Base-by-base conservation (phyloP, 2,888 invertebrate species). In the Matsumyia berberina region DNA sequence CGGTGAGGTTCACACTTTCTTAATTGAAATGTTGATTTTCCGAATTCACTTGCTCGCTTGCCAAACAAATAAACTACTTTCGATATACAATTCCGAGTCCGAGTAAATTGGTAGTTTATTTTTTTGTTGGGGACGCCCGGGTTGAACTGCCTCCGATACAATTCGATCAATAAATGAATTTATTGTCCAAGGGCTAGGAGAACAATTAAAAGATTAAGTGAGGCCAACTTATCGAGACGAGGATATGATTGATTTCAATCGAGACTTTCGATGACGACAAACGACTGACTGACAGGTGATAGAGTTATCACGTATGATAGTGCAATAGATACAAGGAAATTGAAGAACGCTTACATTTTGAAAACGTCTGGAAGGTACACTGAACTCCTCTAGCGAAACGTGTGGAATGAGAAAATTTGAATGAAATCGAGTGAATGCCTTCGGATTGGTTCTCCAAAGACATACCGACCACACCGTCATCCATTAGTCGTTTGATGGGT, bases 11-110 rank as follows among this genome's bases (percentile, higher is more conserved):
- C 80, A 80, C 79, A 72, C 80, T 85, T 85, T 76, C 85, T 80
- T 85, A 85, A 85, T 80, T 85, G 85, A 80, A 85, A 85, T 85
- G 85, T 85, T 85, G 85, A 79, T 72, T 78, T 83, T 73, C 57
- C 79, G 66, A 83, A 83, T 79, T 79, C 62, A 82, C 64, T 72
- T 49, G 29, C 15, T 42, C 37, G 9, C n/a, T 24, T 12, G 66
- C 39, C 72, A 39, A 74, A 69, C 73, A 31, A 74, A 51, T 9
- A 72, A 79, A 83, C 79, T 83, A 79, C 79, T 83, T 83, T 83
- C 83, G 79, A 79, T 83, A 51, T 66, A 24, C 15, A n/a, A n/a
- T 29, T 33, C 0, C n/a, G n/a, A n/a, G n/a, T n/a, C n/a, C n/a
- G n/a, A n/a, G n/a, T n/a, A n/a, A n/a, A n/a, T n/a, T n/a, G n/a